Evolutionary conservation across 1,140 invertebrate genomes (phyloP).

Genomic region (Zaprionus africanus): DNA sequence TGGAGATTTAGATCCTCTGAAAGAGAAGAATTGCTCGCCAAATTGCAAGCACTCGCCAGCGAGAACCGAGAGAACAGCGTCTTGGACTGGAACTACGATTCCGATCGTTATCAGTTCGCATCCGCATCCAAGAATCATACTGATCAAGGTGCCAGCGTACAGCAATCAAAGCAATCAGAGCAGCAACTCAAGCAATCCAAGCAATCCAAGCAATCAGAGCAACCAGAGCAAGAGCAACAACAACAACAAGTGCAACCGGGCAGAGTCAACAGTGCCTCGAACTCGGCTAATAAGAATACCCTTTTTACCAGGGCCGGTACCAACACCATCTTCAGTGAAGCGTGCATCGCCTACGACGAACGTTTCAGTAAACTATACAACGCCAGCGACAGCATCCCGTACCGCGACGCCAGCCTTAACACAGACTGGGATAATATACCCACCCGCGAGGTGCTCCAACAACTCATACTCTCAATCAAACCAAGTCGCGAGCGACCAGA

Average conservation of each 20-base stretch:
- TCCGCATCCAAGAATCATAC: slow-evolving; percentile 73
- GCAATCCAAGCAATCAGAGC: slow-evolving; percentile 17
- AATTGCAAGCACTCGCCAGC: slow-evolving; percentile 63
- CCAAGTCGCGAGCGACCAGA: slow-evolving; percentile 44
- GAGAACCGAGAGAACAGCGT: slow-evolving; percentile 63
- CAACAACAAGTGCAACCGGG: slow-evolving; percentile 50
- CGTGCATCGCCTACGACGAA: slow-evolving; percentile 58
- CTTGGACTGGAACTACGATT: slow-evolving; percentile 59
- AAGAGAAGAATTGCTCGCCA: slow-evolving; percentile 43
- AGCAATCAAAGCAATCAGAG: slow-evolving; percentile 20
- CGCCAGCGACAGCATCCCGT: slow-evolving; percentile 63
- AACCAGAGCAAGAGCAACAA: slow-evolving; percentile 35
- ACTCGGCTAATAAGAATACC: slow-evolving; percentile 77
- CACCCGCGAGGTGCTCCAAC: slow-evolving; percentile 37
- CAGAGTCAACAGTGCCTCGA: slow-evolving; percentile 72
- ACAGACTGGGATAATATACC: slow-evolving; percentile 68
- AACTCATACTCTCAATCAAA: slow-evolving; percentile 28
- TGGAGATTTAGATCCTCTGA: slow-evolving; percentile 35
- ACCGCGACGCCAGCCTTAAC: slow-evolving; percentile 43
- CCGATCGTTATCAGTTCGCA: slow-evolving; percentile 68
- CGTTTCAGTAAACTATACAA: slow-evolving; percentile 65
- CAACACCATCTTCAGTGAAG: slow-evolving; percentile 68
- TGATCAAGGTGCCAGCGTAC: slow-evolving; percentile 63
- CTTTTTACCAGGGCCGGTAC: slow-evolving; percentile 82
- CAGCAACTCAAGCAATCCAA: slow-evolving; percentile 30